These are phyloP conservation scores for Campoletis raptor DNA, from an alignment of 2,888 invertebrate species.

Conservation along the genomic window DNA sequence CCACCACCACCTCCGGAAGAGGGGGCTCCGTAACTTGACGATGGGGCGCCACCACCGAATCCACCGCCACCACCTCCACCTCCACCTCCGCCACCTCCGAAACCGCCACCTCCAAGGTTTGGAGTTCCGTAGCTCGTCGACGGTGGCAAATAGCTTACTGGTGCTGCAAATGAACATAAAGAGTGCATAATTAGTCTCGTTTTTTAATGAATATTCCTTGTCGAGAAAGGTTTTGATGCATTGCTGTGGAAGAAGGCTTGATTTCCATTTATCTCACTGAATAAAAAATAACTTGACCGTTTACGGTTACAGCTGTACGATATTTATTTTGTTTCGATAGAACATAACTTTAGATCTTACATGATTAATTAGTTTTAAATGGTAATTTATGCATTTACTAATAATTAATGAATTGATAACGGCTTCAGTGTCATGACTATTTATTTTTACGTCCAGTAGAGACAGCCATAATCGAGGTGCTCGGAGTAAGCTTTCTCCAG, in stretches of 20 bases:
- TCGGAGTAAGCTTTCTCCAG: slow-evolving; percentile 30
- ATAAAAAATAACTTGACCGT: neutral
- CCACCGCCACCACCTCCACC: slow-evolving; percentile 68
- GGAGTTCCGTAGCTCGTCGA: slow-evolving; percentile 85
- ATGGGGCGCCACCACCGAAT: slow-evolving; percentile 76
- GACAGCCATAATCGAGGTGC: neutral
- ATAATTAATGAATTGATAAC: slow-evolving; percentile 10
- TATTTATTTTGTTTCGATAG: neutral
- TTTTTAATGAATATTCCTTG: neutral
- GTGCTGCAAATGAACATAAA: slow-evolving; percentile 82
- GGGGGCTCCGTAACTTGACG: slow-evolving; percentile 85
- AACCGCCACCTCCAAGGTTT: slow-evolving; percentile 80
- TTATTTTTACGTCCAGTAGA: neutral
- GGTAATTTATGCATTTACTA: slow-evolving; percentile 16
- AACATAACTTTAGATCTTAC: neutral
- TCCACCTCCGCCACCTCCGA: slow-evolving; percentile 84
- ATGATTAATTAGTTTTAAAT: neutral
- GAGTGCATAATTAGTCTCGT: neutral
- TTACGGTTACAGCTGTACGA: neutral
- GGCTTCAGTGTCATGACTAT: neutral
- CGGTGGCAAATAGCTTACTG: slow-evolving; percentile 87
- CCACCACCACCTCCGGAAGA: slow-evolving; percentile 76
- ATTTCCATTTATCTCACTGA: neutral
- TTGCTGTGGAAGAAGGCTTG: neutral
- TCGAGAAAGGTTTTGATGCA: neutral